Evolutionary conservation across 2,888 invertebrate genomes (phyloP), one percentile per base, ranked within the genome.

Genomic region (Polylopha cassiicola): DNA sequence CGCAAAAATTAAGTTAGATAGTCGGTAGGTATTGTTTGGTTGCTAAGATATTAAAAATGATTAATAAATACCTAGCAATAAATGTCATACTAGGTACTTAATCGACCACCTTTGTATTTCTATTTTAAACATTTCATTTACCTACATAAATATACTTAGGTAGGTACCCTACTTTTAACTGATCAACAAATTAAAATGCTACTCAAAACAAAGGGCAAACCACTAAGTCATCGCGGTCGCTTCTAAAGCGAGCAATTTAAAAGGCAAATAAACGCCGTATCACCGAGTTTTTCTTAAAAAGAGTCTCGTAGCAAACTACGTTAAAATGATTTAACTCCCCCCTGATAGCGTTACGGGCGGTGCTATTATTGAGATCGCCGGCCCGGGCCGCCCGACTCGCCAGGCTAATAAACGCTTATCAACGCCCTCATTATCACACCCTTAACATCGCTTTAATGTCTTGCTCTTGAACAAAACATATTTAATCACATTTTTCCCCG

Each of bases 381-480:
- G 51, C 60, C 59, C 55, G 70, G 63, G 34, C 26, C 29, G 24
- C n/a, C 63, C 63, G 61, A 65, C 70, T 62, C 70, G 66, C 61
- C 64, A 48, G 75, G 73, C 85, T 85, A 85, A 86, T 86, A 85
- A 85, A 86, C 77, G 85, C 85, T 86, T 85, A 85, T 86, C 86
- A 85, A 79, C 80, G 75, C 73, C 69, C 82, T 82, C 84, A 86
- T 86, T 86, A 86, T 86, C 85, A 81, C 85, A 84, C 86, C 86
- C 86, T 86, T 84, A 86, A 82, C 86, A 80, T 84, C 82, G 75
- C 80, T 81, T 86, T 84, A 86, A 85, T 86, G 85, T 84, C 81
- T 79, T 80, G 80, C 82, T 80, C 75, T 84, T 81, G 85, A 86
- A 86, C 86, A 86, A 86, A 86, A 86, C 86, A 86, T 86, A 86